phyloP scores from a whole-genome alignment of 2,113 vertebrate genomes.

The Cricetomys ansorgei region DNA sequence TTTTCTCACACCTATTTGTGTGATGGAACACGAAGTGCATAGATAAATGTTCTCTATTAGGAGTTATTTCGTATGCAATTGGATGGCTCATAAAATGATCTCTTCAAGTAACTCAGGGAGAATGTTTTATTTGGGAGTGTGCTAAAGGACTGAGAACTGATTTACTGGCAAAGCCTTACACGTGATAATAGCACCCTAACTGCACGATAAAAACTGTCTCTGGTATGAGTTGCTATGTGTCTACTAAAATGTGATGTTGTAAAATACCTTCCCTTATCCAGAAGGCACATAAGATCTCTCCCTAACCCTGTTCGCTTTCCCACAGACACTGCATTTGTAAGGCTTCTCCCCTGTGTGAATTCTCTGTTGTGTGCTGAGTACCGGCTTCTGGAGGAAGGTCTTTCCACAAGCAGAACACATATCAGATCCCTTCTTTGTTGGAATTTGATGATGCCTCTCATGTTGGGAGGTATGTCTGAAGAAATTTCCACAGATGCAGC shows the following conservation, averaged over 20 bases:
- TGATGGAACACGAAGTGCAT: neutral
- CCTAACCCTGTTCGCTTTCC: too few species aligned
- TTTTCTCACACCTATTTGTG: neutral
- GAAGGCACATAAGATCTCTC: slow-evolving; percentile 66
- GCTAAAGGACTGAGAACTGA: neutral
- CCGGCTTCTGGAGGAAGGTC: slow-evolving; percentile 75
- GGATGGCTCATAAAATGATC: neutral
- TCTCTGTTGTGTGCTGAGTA: slow-evolving; percentile 77
- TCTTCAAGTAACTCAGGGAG: neutral
- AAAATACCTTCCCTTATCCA: slow-evolving; percentile 35
- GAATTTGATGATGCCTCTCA: neutral
- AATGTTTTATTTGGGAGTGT: neutral
- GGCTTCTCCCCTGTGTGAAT: too few species aligned
- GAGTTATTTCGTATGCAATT: neutral
- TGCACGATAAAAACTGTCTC: neutral
- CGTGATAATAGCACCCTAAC: neutral
- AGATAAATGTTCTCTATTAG: neutral
- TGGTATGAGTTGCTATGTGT: neutral
- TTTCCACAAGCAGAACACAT: slow-evolving; percentile 38
- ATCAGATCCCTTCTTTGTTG: neutral
- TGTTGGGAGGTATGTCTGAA: too few species aligned
- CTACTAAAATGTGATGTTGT: neutral
- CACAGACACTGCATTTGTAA: too few species aligned
- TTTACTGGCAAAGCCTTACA: neutral
- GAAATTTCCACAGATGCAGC: slow-evolving; percentile 53